A percentile compares a stretch with the other conserved stretches of the same genome.
Conservation (phyloP, 2,113 vertebrate genomes). For the Halichoeres trimaculatus region DNA sequence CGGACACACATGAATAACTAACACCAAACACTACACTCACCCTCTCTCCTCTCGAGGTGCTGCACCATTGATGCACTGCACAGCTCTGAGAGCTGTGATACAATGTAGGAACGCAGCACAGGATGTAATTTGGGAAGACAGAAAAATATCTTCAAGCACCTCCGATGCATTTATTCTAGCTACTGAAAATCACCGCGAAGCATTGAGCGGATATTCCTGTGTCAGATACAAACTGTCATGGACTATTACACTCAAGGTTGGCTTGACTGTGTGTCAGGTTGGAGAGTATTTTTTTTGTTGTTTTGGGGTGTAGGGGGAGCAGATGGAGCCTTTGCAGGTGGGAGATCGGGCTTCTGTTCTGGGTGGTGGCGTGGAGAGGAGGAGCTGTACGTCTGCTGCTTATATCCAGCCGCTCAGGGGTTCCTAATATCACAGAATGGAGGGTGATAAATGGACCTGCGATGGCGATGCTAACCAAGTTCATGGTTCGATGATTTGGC, state of each 20-base stretch:
- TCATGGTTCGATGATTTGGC: slow-evolving; percentile 66
- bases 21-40: slow-evolving; percentile 35
- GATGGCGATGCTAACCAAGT: slow-evolving; percentile 72
- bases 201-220: slow-evolving; percentile 51
- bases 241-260: slow-evolving; percentile 59
- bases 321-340: slow-evolving; percentile 87
- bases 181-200: slow-evolving; percentile 51
- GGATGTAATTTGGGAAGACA: slow-evolving; percentile 59
- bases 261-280: slow-evolving; percentile 63
- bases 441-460: slow-evolving; percentile 80
- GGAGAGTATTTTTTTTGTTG: slow-evolving; percentile 64
- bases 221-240: slow-evolving; percentile 60
- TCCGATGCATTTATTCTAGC: slow-evolving; percentile 55
- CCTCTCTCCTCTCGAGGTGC: slow-evolving; percentile 25
- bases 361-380: slow-evolving; percentile 68
- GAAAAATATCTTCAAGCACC: slow-evolving; percentile 49
- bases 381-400: slow-evolving; percentile 73
- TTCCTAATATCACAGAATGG: slow-evolving; percentile 68
- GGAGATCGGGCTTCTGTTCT: slow-evolving; percentile 81
- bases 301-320: slow-evolving; percentile 70
- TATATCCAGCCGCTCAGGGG: slow-evolving; percentile 63
- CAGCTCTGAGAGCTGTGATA: slow-evolving; percentile 43
- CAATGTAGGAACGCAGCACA: slow-evolving; percentile 23
- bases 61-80: slow-evolving; percentile 42
- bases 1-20: slow-evolving; percentile 60